Evolutionary conservation across 2,113 vertebrate species (phyloP).

Genomic region (Perccottus glenii): DNA sequence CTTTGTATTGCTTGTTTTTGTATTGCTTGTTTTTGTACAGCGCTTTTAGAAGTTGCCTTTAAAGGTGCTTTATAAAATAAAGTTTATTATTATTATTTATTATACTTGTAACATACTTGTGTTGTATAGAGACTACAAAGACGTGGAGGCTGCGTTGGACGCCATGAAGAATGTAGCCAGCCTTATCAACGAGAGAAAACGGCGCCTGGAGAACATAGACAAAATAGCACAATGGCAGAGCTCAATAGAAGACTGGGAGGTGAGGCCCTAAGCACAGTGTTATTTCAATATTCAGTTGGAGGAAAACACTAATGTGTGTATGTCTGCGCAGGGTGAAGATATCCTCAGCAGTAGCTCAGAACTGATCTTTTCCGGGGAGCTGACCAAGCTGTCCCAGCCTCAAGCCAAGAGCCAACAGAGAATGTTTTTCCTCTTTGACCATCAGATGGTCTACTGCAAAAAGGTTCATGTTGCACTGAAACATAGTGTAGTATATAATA

Average conservation of each 20-base stretch:
- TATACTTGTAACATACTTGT: not conserved
- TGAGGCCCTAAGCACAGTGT: constrained; percentile 44
- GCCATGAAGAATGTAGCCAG: constrained; percentile 96
- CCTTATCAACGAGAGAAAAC: constrained; percentile 94
- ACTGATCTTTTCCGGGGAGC: constrained; percentile 93
- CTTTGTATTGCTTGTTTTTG: too few species aligned
- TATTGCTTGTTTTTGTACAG: too few species aligned
- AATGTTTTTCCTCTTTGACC: constrained; percentile 97
- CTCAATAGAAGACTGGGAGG: constrained; percentile 96
- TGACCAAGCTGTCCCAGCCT: constrained; percentile 89
- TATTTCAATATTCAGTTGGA: not conserved
- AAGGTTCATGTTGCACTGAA: constrained; percentile 79
- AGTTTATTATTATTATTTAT: too few species aligned
- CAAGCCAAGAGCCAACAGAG: constrained; percentile 93
- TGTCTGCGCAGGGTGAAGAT: constrained; percentile 87
- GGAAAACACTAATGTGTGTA: not conserved
- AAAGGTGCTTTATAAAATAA: too few species aligned
- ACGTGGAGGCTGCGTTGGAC: constrained; percentile 91
- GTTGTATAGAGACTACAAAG: constrained; percentile 88
- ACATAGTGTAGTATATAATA: too few species aligned
- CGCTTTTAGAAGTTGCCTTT: too few species aligned
- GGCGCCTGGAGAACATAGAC: constrained; percentile 94
- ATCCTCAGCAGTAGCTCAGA: constrained; percentile 92
- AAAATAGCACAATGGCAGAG: constrained; percentile 98
- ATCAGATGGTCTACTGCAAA: constrained; percentile 96